Evolutionary conservation across 2,113 vertebrate genomes (phyloP), one percentile per base, ranked within the genome.

Genomic region (Asarcornis scutulata): DNA sequence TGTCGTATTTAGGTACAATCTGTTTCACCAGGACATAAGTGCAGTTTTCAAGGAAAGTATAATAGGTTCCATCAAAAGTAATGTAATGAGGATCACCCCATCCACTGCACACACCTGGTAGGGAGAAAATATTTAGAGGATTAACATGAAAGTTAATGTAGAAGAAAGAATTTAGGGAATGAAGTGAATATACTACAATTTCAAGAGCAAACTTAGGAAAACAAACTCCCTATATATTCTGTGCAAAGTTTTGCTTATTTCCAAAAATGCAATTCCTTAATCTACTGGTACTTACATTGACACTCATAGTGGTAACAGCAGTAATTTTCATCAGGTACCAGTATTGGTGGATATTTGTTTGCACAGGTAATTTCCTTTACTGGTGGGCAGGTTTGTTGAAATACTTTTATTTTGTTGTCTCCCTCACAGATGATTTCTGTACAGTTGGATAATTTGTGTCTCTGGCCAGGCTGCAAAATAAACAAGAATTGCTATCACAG

Each of bases 11-110:
- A 2, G 98, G 96, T 27, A 93, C 77, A 3, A 99, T 98, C 96
- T 99, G 98, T 96, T 99, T 98, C 91, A 99, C 98, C 86, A 99
- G 96, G 82, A 99, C 98, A 0, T 99, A 99, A 3, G 98, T 98
- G 95, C 99, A 99, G 71, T 98, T 98, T 91, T 98, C 94, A 46
- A 98, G 95, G 97, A 99, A 99, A 25, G 88, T 97, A 40, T 99
- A 99, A 55, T 97, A 97, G 40, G 44, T 97, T 91, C 99, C 99
- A 71, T 99, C 99, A 36, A 99, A 99, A 20, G 99, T 99, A 64
- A 98, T 86, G 77, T 98, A 99, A 95, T 99, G 98, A 31, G 97
- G 97, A 83, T 97, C 97, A 15, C 98, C 97, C 98, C 98, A 99
- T 91, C 98, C 98, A 23, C 92, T 98, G 95, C 99, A 99, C 29